phyloP scores from a whole-genome alignment of 1,140 invertebrate species.

The Drosophila serrata region DNA sequence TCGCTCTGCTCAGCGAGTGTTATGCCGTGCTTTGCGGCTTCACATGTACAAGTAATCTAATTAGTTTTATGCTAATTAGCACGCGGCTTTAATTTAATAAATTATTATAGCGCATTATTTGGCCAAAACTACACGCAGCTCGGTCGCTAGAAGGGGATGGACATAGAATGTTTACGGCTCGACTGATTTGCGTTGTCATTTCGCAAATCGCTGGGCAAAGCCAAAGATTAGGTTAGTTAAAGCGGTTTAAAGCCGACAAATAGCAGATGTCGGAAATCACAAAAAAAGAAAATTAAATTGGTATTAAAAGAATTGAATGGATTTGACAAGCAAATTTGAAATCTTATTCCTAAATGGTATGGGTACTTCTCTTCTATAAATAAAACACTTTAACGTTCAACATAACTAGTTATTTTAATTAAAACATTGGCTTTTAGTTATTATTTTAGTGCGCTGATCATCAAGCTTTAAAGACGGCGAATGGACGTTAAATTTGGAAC shows the following conservation, averaged over 20 bases:
- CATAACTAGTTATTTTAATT: conserved; percentile 33
- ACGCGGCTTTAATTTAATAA: conserved; percentile 81
- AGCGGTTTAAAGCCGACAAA: conserved; percentile 12
- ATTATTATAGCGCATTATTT: conserved; percentile 81
- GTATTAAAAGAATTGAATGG: neutral
- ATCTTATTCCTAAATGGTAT: neutral
- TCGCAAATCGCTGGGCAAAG: conserved; percentile 36
- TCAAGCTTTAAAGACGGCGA: conserved; percentile 34
- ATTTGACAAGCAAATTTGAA: neutral
- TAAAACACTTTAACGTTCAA: conserved; percentile 2
- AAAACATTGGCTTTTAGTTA: conserved; percentile 42
- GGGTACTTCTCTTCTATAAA: neutral
- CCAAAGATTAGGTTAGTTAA: conserved; percentile 25
- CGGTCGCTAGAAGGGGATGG: neutral
- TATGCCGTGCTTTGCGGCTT: conserved; percentile 68
- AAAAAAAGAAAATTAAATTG: neutral
- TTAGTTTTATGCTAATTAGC: conserved; percentile 83
- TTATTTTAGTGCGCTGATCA: conserved; percentile 15
- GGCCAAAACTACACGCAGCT: conserved; percentile 50
- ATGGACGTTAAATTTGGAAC: conserved; percentile 19
- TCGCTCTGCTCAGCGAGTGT: conserved; percentile 19
- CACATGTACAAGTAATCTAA: conserved; percentile 82
- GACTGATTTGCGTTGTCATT: conserved; percentile 51
- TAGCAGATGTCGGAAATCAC: neutral
- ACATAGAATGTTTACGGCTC: conserved; percentile 25